These are phyloP conservation scores for Trypoxylon attenuatum DNA, from an alignment of 2,888 invertebrate genomes.

Conservation along the genomic window DNA sequence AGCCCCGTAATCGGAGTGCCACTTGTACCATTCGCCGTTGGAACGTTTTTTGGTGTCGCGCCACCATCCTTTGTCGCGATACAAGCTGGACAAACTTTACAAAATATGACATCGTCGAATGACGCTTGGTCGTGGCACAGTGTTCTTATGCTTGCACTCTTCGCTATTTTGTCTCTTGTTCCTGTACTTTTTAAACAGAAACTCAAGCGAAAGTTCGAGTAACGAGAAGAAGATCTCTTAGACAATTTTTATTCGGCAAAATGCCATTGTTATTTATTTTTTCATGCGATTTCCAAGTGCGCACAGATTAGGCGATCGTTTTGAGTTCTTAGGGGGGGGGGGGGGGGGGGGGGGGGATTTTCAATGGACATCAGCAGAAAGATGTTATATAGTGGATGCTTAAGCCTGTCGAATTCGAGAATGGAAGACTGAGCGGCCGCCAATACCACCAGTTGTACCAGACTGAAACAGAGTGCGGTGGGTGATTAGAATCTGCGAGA, in stretches of 20 bases:
- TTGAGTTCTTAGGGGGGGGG: too few species aligned
- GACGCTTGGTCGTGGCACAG: constrained; percentile 93
- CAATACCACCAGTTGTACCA: constrained; percentile 92
- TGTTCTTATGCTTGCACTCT: constrained; percentile 84
- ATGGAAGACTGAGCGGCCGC: constrained; percentile 82
- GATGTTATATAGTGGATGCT: constrained; percentile 84
- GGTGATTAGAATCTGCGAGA: too few species aligned
- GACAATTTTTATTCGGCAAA: too few species aligned
- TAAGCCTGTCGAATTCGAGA: constrained; percentile 78
- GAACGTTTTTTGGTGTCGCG: constrained; percentile 97
- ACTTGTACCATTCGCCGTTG: constrained; percentile 91
- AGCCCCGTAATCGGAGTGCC: constrained; percentile 98
- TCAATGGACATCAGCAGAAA: constrained; percentile 77
- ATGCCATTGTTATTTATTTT: too few species aligned
- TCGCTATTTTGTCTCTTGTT: constrained; percentile 89
- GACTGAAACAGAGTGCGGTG: constrained; percentile 78
- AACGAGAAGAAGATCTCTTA: too few species aligned
- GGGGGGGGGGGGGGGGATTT: too few species aligned
- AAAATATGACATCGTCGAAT: constrained; percentile 91
- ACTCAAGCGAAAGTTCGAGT: constrained; percentile 86
- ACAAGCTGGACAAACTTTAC: constrained; percentile 97
- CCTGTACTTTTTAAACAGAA: constrained; percentile 91
- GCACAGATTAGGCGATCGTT: too few species aligned
- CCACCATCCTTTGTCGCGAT: constrained; percentile 98
- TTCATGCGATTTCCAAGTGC: too few species aligned